These are phyloP conservation scores for Coleophora flavipennella DNA, from an alignment of 2,888 invertebrate species.

Conservation along the genomic window DNA sequence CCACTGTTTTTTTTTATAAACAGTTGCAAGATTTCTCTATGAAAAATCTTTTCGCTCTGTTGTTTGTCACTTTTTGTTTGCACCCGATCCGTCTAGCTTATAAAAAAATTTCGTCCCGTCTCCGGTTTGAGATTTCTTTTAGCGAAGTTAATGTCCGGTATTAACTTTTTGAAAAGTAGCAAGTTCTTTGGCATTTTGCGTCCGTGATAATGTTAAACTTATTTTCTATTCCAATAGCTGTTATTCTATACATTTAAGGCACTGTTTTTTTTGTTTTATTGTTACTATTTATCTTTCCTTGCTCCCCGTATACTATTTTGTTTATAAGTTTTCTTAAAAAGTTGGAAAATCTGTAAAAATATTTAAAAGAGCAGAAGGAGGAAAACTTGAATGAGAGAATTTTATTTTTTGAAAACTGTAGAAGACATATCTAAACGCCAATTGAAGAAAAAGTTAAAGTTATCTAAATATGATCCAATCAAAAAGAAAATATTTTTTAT, in stretches of 20 bases:
- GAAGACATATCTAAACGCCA: conserved; percentile 23
- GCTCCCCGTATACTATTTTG: conserved; percentile 46
- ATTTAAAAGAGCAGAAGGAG: conserved; percentile 52
- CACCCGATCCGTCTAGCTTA: conserved; percentile 52
- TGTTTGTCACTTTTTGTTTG: conserved; percentile 44
- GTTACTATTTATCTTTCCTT: conserved; percentile 35
- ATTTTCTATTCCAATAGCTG: conserved; percentile 39
- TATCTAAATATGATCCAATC: no score
- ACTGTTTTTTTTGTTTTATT: conserved; percentile 48
- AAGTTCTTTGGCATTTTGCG: conserved; percentile 70
- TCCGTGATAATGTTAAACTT: conserved; percentile 49
- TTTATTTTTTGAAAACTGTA: conserved; percentile 16
- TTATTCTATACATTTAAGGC: conserved; percentile 43
- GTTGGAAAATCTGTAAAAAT: conserved; percentile 59
- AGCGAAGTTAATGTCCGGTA: conserved; percentile 62
- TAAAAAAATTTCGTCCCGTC: conserved; percentile 56
- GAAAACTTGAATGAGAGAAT: conserved; percentile 32
- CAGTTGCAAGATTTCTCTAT: conserved; percentile 41
- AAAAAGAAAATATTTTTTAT: conserved; percentile 22
- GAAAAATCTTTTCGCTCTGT: conserved; percentile 46
- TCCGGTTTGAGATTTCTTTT: conserved; percentile 64
- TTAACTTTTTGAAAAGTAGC: conserved; percentile 65
- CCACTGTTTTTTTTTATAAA: conserved; percentile 40
- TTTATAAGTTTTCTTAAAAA: conserved; percentile 6
- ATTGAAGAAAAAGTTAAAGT: conserved; percentile 15